Conservation (phyloP, 2,888 invertebrate genomes). For the Phyllotreta striolata region DNA sequence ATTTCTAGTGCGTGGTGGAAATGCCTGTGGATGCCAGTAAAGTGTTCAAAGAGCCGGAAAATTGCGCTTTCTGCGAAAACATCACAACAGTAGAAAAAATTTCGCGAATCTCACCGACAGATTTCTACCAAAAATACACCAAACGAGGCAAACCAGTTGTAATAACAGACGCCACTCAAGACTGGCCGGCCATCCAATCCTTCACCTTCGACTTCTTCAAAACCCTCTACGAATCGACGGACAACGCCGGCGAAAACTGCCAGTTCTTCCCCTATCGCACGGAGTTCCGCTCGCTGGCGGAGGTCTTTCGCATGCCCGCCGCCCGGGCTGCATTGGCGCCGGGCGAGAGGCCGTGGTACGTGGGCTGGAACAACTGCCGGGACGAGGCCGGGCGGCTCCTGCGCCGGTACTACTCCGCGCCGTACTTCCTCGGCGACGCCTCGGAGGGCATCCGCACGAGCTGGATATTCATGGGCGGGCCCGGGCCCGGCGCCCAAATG, state of each 20-base stretch:
- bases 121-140: conserved; percentile 79
- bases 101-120: conserved; percentile 69
- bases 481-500: conserved; percentile 94
- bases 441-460: conserved; percentile 91
- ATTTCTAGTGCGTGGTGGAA: conserved; percentile 55
- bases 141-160: conserved; percentile 84
- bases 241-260: conserved; percentile 62
- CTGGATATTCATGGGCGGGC: conserved; percentile 98
- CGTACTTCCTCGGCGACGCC: conserved; percentile 87
- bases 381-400: conserved; percentile 79
- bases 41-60: conserved; percentile 79
- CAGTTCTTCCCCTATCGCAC: conserved; percentile 96
- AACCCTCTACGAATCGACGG: conserved; percentile 67
- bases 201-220: conserved; percentile 82
- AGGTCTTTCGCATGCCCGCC: conserved; percentile 83
- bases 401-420: conserved; percentile 79
- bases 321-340: conserved; percentile 69
- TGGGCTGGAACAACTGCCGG: conserved; percentile 94
- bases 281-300: conserved; percentile 77
- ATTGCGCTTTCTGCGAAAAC: conserved; percentile 79
- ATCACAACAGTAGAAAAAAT: conserved; percentile 72
- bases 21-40: conserved; percentile 55
- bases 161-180: conserved; percentile 79
- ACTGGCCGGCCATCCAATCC: conserved; percentile 78
- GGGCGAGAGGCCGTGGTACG: conserved; percentile 67